phyloP scores from a whole-genome alignment of 2,113 vertebrate genomes.

The Sprattus sprattus region DNA sequence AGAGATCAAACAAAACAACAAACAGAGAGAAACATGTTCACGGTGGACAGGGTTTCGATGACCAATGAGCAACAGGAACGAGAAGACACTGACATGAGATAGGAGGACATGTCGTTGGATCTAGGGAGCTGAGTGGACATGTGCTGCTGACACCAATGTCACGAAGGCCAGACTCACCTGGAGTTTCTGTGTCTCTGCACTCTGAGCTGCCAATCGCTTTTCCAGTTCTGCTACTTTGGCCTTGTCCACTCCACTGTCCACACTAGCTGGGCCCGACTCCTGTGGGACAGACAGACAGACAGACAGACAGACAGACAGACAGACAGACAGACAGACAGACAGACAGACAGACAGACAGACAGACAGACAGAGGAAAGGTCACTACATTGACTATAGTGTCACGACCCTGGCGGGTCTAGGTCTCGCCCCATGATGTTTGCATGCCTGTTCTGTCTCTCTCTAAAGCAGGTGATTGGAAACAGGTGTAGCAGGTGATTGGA shows the following conservation, averaged over 20 bases:
- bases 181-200: conserved; percentile 76
- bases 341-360: neutral
- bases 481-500: no score
- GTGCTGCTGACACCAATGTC: no score
- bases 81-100: neutral
- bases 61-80: neutral
- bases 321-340: neutral
- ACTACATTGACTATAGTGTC: neutral
- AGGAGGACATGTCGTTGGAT: neutral
- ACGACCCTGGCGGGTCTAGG: no score
- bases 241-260: conserved; percentile 39
- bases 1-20: no score
- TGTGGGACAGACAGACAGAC: conserved; percentile 51
- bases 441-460: no score
- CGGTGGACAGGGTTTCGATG: neutral
- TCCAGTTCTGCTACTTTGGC: conserved; percentile 69
- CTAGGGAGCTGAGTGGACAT: neutral
- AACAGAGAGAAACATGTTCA: no score
- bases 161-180: conserved; percentile 72
- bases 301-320: neutral
- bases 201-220: conserved; percentile 70
- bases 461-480: no score
- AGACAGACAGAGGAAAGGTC: neutral
- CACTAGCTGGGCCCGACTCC: conserved; percentile 54
- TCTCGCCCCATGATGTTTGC: no score